Evolutionary conservation across 1,140 invertebrate genomes (phyloP), one percentile per base, ranked within the genome.

Genomic region (Hylaeus anthracinus): DNA sequence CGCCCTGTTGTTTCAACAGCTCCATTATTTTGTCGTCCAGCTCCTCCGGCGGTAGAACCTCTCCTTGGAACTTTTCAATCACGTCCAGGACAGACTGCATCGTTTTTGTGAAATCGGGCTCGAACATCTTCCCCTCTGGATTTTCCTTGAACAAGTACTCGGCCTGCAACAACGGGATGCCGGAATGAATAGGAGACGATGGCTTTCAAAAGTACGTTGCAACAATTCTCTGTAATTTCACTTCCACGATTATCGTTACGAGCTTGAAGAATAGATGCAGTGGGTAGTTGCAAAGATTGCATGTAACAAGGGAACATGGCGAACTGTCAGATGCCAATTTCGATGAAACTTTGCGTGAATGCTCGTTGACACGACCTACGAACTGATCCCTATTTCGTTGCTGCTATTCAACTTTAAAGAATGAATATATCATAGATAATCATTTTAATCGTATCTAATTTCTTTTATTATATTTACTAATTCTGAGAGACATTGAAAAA

Each of bases 71-170:
- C 8, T 73, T 39, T 39, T 82, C 76, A 14, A 91, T 88, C 43
- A 58, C 60, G 14, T 86, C 81, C 14, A 90, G 26, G 1, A 87
- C 76, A 69, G 80, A 79, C 55, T 61, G 80, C 84, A 88, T 86
- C 43, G 70, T 83, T 37, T 85, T 76, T 9, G 84, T 94, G 55
- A 93, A 94, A 69, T 94, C 94, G 5, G 94, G 94, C 74, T 95
- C 92, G 53, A 94, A 91, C 93, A 94, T 94, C 88, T 93, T 94
- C 0, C 94, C 95, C 70, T 91, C 93, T 5, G 94, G 94, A 88
- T 95, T 95, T 73, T 94, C 86, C 79, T 94, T 94, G 85, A 95
- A 95, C 26, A 95, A 84, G 82, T 94, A 94, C 88, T 95, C 94
- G 0, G 94, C 95, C 86, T 87, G 53, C 1, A 76, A 76, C 5